Conservation (phyloP, 2,113 vertebrate species). For the Grammomys surdaster region DNA sequence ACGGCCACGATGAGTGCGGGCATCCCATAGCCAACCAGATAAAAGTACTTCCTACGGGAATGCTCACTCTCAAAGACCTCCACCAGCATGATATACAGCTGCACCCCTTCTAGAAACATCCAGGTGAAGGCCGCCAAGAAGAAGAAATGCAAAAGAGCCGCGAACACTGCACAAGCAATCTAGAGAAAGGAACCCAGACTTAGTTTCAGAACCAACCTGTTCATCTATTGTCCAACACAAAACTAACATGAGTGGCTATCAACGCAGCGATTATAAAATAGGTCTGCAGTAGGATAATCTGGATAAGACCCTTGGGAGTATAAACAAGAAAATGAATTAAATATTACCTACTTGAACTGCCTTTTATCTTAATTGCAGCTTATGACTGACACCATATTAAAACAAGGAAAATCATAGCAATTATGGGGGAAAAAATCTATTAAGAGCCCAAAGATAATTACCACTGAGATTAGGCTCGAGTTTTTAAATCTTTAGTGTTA, state of each 20-base stretch:
- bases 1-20: slow-evolving; percentile 96
- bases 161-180: slow-evolving; percentile 97
- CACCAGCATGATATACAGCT: slow-evolving; percentile 99
- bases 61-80: slow-evolving; percentile 99
- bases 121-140: slow-evolving; percentile 99
- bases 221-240: background rate
- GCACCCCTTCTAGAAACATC: slow-evolving; percentile 99
- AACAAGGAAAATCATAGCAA: background rate
- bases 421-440: background rate
- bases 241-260: background rate
- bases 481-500: background rate
- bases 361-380: slow-evolving; percentile 1
- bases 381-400: background rate
- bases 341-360: background rate
- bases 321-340: background rate
- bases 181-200: slow-evolving; percentile 72
- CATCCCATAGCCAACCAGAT: slow-evolving; percentile 96
- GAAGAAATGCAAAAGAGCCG: slow-evolving; percentile 98
- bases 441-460: background rate
- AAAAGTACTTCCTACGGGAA: slow-evolving; percentile 96
- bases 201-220: background rate
- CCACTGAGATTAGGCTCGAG: background rate
- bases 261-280: background rate
- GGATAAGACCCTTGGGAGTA: background rate
- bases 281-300: background rate